Percentiles rank a stretch among this genome's conserved stretches.
phyloP scores from a whole-genome alignment of 2,888 invertebrate genomes.

The Seira ritae region DNA sequence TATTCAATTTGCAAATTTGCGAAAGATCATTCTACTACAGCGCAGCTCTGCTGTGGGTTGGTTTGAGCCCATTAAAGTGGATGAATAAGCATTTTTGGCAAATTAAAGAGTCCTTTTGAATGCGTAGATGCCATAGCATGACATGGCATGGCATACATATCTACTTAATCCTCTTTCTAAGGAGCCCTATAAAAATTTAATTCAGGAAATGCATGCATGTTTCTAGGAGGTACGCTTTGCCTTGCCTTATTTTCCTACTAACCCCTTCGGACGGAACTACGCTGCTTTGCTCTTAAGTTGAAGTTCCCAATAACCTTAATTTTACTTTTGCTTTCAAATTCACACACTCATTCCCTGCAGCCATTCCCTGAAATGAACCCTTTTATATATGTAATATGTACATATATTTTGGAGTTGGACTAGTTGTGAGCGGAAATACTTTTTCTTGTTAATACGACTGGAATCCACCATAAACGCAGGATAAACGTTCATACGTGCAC shows the following conservation, averaged over 20 bases:
- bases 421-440: neutral
- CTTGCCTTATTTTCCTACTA: neutral
- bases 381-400: no score
- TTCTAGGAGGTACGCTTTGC: neutral
- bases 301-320: conserved; percentile 8
- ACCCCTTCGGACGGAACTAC: neutral
- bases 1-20: no score
- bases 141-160: no score
- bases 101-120: neutral
- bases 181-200: no score
- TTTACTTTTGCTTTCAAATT: neutral
- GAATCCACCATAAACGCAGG: conserved; percentile 3
- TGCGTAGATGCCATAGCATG: neutral
- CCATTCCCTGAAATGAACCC: no score
- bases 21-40: no score
- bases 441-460: conserved; percentile 11
- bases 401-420: no score
- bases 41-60: no score
- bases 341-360: no score
- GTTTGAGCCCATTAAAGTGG: neutral
- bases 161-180: no score
- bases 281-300: neutral
- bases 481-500: conserved; percentile 9
- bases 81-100: neutral
- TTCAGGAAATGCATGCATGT: conserved; percentile 5